Evolutionary conservation across 2,113 vertebrate species (phyloP).

Genomic region (Oreochromis spilurus): DNA sequence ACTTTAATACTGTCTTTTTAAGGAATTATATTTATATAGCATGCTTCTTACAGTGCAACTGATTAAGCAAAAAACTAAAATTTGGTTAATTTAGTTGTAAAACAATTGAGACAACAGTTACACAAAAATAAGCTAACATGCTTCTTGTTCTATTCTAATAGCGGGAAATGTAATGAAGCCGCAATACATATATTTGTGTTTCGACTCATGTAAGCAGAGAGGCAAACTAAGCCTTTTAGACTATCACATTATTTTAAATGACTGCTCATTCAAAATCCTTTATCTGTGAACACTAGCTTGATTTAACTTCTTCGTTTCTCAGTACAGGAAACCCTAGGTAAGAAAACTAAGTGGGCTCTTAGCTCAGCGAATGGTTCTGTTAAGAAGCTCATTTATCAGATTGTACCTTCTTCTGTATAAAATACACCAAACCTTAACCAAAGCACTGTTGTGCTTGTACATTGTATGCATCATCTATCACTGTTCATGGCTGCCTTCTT

Average conservation of each 20-base stretch:
- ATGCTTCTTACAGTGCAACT: not conserved
- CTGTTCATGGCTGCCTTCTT: not conserved
- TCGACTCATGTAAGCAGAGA: not conserved
- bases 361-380: not conserved
- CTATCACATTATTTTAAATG: not conserved
- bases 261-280: not conserved
- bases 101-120: not conserved
- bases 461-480: not conserved
- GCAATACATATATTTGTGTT: not conserved
- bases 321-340: not conserved
- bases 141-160: not conserved
- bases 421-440: not conserved
- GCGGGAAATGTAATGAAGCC: accelerated
- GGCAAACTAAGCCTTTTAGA: not conserved
- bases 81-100: not conserved
- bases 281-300: not conserved
- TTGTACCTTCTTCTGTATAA: not conserved
- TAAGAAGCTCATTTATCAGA: not conserved
- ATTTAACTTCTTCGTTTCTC: not conserved
- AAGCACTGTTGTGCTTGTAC: not conserved
- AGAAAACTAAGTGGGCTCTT: not conserved
- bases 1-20: not conserved
- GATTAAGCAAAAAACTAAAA: not conserved
- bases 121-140: not conserved
- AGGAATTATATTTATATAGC: not conserved